A percentile compares a stretch with the other conserved stretches of the same genome.
These are phyloP conservation scores for Acipenser transmontanus DNA, from an alignment of 2,797 vertebrate species.

Conservation along the genomic window DNA sequence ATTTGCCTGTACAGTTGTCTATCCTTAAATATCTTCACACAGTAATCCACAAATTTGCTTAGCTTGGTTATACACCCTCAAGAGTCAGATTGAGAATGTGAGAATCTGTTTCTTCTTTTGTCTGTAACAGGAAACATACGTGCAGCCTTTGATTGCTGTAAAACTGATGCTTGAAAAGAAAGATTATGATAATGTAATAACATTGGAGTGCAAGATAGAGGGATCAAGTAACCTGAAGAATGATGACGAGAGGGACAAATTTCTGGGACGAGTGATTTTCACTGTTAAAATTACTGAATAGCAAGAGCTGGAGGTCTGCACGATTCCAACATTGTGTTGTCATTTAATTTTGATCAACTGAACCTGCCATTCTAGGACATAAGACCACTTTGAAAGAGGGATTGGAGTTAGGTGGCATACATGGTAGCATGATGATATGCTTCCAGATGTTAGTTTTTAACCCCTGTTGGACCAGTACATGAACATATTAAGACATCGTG, in stretches of 20 bases:
- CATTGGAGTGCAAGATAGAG: constrained; percentile 76
- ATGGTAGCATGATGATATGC: constrained; percentile 55
- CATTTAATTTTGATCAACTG: constrained; percentile 46
- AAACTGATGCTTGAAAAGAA: constrained; percentile 61
- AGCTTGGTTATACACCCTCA: too few relatives aligned
- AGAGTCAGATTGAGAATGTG: too few relatives aligned
- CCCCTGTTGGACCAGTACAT: constrained; percentile 54
- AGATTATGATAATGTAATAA: constrained; percentile 55
- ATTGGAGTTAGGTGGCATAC: constrained; percentile 47
- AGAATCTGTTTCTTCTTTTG: constrained; percentile 13
- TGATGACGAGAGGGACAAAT: constrained; percentile 80
- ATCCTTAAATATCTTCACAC: too few relatives aligned
- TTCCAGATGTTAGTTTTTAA: constrained; percentile 42
- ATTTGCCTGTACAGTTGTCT: too few relatives aligned
- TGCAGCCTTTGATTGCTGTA: constrained; percentile 83
- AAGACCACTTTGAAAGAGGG: constrained; percentile 48
- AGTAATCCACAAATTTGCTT: too few relatives aligned
- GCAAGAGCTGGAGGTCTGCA: constrained; percentile 39
- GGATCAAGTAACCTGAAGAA: constrained; percentile 72
- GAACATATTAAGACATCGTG: constrained; percentile 48
- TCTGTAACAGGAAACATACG: constrained; percentile 67
- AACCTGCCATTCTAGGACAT: constrained; percentile 57
- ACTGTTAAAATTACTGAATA: constrained; percentile 69
- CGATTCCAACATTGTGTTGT: constrained; percentile 53
- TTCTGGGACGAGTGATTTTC: constrained; percentile 79